Evolutionary conservation across 2,888 invertebrate species (phyloP).

Genomic region (Pasiphila rectangulata): DNA sequence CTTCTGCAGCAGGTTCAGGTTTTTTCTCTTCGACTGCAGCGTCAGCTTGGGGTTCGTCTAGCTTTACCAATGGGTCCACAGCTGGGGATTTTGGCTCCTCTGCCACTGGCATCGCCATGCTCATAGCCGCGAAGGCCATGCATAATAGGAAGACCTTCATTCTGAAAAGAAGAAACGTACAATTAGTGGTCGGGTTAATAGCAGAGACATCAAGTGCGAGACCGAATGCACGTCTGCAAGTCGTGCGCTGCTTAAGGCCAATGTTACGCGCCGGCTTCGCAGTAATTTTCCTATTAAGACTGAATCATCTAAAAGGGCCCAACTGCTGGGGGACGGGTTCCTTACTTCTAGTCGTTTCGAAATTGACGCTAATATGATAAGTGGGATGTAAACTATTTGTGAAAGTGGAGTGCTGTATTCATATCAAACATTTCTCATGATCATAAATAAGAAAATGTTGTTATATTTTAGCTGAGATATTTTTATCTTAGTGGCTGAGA

Average conservation of each 20-base stretch:
- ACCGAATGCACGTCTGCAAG: conserved; percentile 55
- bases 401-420: conserved; percentile 51
- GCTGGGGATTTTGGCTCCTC: conserved; percentile 56
- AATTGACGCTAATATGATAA: conserved; percentile 59
- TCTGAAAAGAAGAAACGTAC: conserved; percentile 69
- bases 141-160: conserved; percentile 84
- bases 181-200: conserved; percentile 60
- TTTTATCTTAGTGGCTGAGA: conserved; percentile 52
- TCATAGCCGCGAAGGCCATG: conserved; percentile 79
- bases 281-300: conserved; percentile 76
- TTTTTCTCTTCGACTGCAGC: conserved; percentile 44
- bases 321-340: conserved; percentile 52
- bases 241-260: conserved; percentile 75
- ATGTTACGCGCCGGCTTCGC: conserved; percentile 71
- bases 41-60: conserved; percentile 45
- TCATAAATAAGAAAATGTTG: not conserved
- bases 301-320: conserved; percentile 67
- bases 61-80: conserved; percentile 33
- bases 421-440: conserved; percentile 40
- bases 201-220: conserved; percentile 44
- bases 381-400: conserved; percentile 71
- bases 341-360: conserved; percentile 56
- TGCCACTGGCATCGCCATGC: conserved; percentile 82
- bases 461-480: no score
- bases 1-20: conserved; percentile 40